Base-by-base conservation (phyloP, 2,888 invertebrate species). In the Villa cingulata region DNA sequence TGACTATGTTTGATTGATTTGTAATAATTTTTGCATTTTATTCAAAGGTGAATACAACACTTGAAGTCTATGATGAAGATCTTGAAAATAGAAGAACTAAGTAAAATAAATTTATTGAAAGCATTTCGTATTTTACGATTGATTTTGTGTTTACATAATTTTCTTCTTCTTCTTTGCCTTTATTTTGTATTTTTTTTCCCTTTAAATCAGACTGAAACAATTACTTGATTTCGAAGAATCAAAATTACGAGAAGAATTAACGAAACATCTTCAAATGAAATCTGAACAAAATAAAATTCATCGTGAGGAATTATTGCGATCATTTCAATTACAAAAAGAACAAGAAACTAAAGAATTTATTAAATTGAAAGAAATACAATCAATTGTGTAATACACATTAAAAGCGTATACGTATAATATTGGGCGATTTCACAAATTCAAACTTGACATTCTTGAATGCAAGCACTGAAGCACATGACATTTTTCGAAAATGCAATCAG, bases 331-430 rank as follows among this genome's bases (percentile, higher is more conserved):
- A 5, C 29, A 48, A 44, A 40, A 41, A 32, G 43, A 41, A 9
- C 40, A 43, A 19, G 41, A 51, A 41, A 14, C 3, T 2, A 19
- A 48, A 23, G 43, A 48, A 20, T 41, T 46, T 17, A 32, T 44
- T 34, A 46, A 46, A 44, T 23, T 43, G 38, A 51, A 51, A 32
- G 48, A 41, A 44, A 43, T 51, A 20, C 51, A 51, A 32, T 40
- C 42, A n/a, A 41, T 39, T 32, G 37, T 51, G 48, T 51, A 40
- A n/a, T n/a, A n/a, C n/a, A n/a, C n/a, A n/a, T n/a, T n/a, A n/a
- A n/a, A n/a, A n/a, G n/a, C n/a, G n/a, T n/a, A n/a, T n/a, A n/a
- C n/a, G n/a, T n/a, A n/a, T n/a, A n/a, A n/a, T n/a, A n/a, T n/a
- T n/a, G n/a, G n/a, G n/a, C n/a, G n/a, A n/a, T n/a, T n/a, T n/a